These are phyloP conservation scores for Notolabrus celidotus DNA, from an alignment of 2,797 vertebrate genomes.

Conservation along the genomic window DNA sequence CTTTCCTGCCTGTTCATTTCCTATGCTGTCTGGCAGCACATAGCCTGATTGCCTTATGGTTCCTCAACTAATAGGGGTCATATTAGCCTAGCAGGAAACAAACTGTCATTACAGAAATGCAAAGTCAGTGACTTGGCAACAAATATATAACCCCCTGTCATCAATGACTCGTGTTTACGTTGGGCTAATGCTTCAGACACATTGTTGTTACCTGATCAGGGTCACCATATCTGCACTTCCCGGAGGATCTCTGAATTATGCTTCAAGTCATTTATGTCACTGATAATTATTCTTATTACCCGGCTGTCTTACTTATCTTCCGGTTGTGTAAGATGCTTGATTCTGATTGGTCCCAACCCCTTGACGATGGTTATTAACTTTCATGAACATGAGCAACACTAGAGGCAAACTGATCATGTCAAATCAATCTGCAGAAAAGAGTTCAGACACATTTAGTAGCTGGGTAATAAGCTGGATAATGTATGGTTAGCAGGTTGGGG, in stretches of 20 bases:
- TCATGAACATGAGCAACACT: no score
- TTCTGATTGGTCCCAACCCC: no score
- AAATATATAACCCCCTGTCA: slow-evolving; percentile 70
- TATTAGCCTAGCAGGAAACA: slow-evolving; percentile 77
- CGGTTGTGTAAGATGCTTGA: no score
- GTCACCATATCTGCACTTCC: slow-evolving; percentile 56
- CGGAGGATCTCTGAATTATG: slow-evolving; percentile 24
- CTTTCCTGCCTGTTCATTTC: slow-evolving; percentile 54
- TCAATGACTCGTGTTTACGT: slow-evolving; percentile 59
- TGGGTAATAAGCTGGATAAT: no score
- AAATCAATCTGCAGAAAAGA: no score
- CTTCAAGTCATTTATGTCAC: slow-evolving; percentile 37
- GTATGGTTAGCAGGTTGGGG: no score
- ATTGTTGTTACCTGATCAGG: slow-evolving; percentile 42
- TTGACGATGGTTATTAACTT: no score
- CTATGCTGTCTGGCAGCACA: slow-evolving; percentile 29
- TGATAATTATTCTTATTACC: no score
- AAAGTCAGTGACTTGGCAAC: slow-evolving; percentile 64
- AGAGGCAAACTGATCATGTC: no score
- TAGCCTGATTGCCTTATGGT: slow-evolving; percentile 57
- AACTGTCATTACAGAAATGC: slow-evolving; percentile 70
- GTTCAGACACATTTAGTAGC: no score
- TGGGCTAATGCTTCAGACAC: slow-evolving; percentile 42
- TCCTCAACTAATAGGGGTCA: slow-evolving; percentile 77
- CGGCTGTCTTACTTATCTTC: no score